Evolutionary conservation across 1,140 invertebrate species (phyloP).

Genomic region (Nymphalis io): DNA sequence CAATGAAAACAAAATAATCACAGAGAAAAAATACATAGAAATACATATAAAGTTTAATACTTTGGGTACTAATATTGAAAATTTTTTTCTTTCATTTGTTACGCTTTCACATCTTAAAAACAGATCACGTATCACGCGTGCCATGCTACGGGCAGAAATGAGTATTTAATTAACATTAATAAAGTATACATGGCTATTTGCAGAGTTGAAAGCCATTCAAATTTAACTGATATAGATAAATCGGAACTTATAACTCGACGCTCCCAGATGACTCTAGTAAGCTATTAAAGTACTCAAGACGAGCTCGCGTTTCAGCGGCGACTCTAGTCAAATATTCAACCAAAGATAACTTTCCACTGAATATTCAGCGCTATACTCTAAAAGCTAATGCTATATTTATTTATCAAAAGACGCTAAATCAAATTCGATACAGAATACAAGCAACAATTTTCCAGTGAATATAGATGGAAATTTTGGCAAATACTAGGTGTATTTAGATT

Average conservation of each 20-base stretch:
- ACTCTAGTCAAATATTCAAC: slow-evolving; percentile 33
- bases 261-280: slow-evolving; percentile 27
- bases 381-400: not conserved
- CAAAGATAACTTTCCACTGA: slow-evolving; percentile 3
- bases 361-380: not conserved
- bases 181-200: too few species aligned
- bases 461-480: too few species aligned
- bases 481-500: too few species aligned
- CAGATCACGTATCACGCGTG: too few species aligned
- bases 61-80: too few species aligned
- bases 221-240: slow-evolving; percentile 14
- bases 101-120: too few species aligned
- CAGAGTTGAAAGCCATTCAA: not conserved
- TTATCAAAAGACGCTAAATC: not conserved
- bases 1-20: not conserved
- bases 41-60: too few species aligned
- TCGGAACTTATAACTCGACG: slow-evolving; percentile 16
- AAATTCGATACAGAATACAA: not conserved
- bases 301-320: slow-evolving; percentile 25
- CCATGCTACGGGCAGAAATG: too few species aligned
- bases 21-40: not conserved
- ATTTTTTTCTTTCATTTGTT: too few species aligned
- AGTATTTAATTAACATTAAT: too few species aligned
- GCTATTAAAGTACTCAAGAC: slow-evolving; percentile 36
- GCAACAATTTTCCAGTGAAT: too few species aligned